phyloP scores from a whole-genome alignment of 2,888 invertebrate genomes.

The Cerastoderma edule region DNA sequence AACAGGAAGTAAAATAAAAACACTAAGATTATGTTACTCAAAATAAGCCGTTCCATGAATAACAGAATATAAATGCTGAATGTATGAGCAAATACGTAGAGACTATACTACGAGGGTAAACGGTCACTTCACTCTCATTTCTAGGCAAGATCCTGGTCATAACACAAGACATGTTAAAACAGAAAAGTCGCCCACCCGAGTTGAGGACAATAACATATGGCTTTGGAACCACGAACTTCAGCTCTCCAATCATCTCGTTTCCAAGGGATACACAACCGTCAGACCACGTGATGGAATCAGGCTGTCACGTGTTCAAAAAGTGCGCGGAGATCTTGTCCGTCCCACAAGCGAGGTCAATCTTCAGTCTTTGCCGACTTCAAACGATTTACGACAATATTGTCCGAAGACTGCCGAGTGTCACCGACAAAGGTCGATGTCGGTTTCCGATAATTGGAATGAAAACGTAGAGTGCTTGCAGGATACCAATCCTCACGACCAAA shows the following conservation, averaged over 20 bases:
- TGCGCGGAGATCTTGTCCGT: not conserved
- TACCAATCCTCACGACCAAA: too few species aligned
- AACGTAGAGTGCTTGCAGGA: too few species aligned
- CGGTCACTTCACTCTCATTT: too few species aligned
- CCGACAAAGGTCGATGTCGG: constrained; percentile 8
- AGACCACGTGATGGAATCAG: not conserved
- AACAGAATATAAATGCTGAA: not conserved
- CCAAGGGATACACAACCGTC: constrained; percentile 6
- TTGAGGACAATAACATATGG: constrained; percentile 19
- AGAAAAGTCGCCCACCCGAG: constrained; percentile 2
- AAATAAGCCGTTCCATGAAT: not conserved
- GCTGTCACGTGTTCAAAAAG: not conserved
- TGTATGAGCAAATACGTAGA: too few species aligned
- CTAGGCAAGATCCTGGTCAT: not conserved
- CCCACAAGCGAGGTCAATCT: not conserved
- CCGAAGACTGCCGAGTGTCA: constrained; percentile 1
- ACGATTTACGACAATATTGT: constrained; percentile 2
- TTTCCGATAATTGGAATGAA: not conserved
- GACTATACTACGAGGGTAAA: too few species aligned
- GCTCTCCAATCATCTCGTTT: not conserved
- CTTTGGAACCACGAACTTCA: constrained; percentile 15
- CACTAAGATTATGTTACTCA: not conserved
- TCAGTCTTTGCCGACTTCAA: not conserved
- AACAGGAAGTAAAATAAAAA: too few species aligned
- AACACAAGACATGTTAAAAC: not conserved